Conservation (phyloP, 2,797 vertebrate species). For the Channallabes apus region DNA sequence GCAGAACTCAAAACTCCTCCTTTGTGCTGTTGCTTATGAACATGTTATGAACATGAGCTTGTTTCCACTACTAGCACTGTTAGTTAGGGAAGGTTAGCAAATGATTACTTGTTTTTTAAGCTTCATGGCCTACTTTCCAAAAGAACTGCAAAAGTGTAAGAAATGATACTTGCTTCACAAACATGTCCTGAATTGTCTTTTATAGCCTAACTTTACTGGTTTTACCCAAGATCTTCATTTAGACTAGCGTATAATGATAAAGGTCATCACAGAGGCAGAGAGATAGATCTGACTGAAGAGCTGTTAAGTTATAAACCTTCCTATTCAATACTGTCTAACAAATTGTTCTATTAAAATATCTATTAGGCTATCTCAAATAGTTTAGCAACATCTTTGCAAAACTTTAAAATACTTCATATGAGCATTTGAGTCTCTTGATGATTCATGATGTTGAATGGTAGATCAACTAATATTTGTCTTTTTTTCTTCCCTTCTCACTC, state of each 20-base stretch:
- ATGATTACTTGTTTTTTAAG: neutral
- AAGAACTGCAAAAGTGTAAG: neutral
- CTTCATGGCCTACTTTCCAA: neutral
- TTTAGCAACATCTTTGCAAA: neutral
- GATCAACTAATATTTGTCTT: slow-evolving; percentile 13
- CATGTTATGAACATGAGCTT: too few relatives aligned
- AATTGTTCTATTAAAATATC: neutral
- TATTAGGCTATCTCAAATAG: neutral
- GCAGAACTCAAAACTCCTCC: neutral
- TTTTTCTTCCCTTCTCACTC: slow-evolving; percentile 43
- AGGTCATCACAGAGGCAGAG: neutral
- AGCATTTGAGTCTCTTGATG: neutral
- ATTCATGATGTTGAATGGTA: neutral
- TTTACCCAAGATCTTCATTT: neutral
- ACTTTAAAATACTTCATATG: neutral
- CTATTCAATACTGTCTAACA: slow-evolving; percentile 5
- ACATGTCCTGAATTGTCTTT: neutral
- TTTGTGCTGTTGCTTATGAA: neutral
- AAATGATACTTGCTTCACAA: neutral
- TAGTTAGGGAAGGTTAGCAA: neutral
- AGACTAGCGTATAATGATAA: slow-evolving; percentile 1
- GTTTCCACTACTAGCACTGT: neutral
- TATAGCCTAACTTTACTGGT: neutral
- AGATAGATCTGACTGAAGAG: neutral
- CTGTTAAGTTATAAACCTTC: neutral